Evolutionary conservation across 2,797 vertebrate genomes (phyloP).

Genomic region (Distichodus sexfasciatus): DNA sequence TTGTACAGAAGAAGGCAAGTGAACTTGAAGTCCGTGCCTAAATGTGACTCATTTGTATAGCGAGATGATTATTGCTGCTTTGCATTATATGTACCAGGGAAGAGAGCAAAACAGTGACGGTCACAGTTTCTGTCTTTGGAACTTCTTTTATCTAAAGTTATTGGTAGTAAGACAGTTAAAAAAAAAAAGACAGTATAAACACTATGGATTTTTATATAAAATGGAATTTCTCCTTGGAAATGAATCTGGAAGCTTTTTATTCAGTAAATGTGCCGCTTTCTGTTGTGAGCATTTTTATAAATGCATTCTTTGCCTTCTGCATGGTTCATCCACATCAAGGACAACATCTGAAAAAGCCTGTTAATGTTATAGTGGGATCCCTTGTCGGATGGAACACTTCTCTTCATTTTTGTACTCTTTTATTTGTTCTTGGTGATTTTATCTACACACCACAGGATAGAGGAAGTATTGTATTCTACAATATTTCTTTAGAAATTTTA

Average conservation of each 20-base stretch:
- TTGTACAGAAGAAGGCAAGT: too few relatives aligned
- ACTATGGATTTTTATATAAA: too few relatives aligned
- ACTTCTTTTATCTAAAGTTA: too few relatives aligned
- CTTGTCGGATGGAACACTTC: slow-evolving; percentile 32
- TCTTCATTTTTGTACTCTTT: slow-evolving; percentile 6
- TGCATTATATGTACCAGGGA: too few relatives aligned
- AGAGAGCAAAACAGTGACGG: too few relatives aligned
- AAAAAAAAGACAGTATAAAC: too few relatives aligned
- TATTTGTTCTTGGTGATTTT: background rate
- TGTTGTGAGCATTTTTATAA: slow-evolving; percentile 29
- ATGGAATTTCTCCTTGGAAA: too few relatives aligned
- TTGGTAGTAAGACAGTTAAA: too few relatives aligned
- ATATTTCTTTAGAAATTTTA: rapidly evolving
- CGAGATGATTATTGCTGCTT: too few relatives aligned
- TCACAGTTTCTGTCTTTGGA: too few relatives aligned
- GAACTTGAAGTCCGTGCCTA: too few relatives aligned
- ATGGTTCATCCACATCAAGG: slow-evolving; percentile 27
- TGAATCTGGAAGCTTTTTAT: background rate
- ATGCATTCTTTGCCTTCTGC: slow-evolving; percentile 56
- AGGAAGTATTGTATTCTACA: rapidly evolving
- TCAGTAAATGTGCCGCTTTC: slow-evolving; percentile 28
- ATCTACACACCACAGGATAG: rapidly evolving
- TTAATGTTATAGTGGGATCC: slow-evolving; percentile 47
- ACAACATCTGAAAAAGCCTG: slow-evolving; percentile 49
- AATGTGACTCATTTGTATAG: too few relatives aligned